Percentiles rank a stretch among this genome's conserved stretches.
Evolutionary conservation across 2,888 invertebrate genomes (phyloP).

Genomic region (Protodeltote pygarga): DNA sequence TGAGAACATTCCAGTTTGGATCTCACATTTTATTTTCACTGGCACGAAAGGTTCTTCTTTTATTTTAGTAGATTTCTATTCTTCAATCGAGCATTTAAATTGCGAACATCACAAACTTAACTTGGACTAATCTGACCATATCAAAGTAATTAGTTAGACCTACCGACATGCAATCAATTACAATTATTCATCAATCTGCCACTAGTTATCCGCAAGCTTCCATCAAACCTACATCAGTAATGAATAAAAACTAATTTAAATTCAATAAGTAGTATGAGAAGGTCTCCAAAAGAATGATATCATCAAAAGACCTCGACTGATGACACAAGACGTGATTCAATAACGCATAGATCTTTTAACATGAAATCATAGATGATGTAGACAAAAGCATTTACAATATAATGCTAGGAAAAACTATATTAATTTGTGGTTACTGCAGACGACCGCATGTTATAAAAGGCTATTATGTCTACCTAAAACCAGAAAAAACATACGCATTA

Average conservation of each 20-base stretch:
- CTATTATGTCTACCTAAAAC: slow-evolving; percentile 21
- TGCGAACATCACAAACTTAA: slow-evolving; percentile 19
- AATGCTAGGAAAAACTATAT: slow-evolving; percentile 40
- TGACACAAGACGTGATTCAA: slow-evolving; percentile 76
- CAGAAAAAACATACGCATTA: slow-evolving; percentile 36
- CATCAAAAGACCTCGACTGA: slow-evolving; percentile 71
- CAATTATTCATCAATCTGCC: slow-evolving; percentile 41
- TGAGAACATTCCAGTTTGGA: slow-evolving; percentile 53
- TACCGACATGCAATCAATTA: slow-evolving; percentile 43
- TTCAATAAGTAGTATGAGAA: slow-evolving; percentile 61
- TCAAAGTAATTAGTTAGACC: slow-evolving; percentile 32
- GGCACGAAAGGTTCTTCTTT: background rate
- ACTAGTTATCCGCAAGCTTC: slow-evolving; percentile 26
- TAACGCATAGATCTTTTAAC: slow-evolving; percentile 50
- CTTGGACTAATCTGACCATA: slow-evolving; percentile 38
- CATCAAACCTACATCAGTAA: slow-evolving; percentile 24
- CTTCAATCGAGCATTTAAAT: background rate
- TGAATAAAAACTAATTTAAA: slow-evolving; percentile 53
- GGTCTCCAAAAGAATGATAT: slow-evolving; percentile 73
- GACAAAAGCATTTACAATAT: slow-evolving; percentile 36
- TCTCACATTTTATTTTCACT: slow-evolving; percentile 43
- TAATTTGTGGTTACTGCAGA: slow-evolving; percentile 43
- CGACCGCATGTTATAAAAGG: slow-evolving; percentile 24
- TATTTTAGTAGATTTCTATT: background rate
- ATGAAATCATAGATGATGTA: slow-evolving; percentile 35